These are phyloP conservation scores for Phoxinus dragarum DNA, from an alignment of 2,797 vertebrate genomes.

Conservation along the genomic window DNA sequence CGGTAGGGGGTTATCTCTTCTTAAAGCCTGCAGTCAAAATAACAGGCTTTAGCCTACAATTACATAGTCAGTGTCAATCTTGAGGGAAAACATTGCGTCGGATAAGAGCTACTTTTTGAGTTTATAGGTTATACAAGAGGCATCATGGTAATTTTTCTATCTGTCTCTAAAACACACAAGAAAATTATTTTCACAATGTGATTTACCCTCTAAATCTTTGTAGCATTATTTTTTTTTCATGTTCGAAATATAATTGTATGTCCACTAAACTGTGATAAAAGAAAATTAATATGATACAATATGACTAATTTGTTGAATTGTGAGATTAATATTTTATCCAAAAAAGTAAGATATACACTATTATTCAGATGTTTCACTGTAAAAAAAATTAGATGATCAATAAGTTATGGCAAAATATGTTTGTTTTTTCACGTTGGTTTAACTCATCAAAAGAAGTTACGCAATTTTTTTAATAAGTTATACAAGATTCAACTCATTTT, in stretches of 20 bases:
- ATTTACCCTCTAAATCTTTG: background rate
- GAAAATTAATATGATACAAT: background rate
- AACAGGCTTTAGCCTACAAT: conserved; percentile 12
- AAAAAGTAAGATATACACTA: background rate
- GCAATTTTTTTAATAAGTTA: no score
- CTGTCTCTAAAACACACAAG: background rate
- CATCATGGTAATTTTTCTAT: background rate
- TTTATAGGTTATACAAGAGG: background rate
- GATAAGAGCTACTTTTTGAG: conserved; percentile 4
- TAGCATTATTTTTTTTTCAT: background rate
- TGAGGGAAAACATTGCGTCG: conserved; percentile 8
- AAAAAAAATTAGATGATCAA: no score
- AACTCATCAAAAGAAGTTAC: no score
- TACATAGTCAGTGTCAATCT: conserved; percentile 33
- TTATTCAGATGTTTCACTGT: background rate
- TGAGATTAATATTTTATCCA: background rate
- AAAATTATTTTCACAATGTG: background rate
- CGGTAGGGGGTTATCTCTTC: background rate
- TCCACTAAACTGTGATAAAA: background rate
- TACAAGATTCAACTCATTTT: no score
- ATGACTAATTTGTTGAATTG: background rate
- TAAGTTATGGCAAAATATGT: no score
- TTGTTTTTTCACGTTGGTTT: no score
- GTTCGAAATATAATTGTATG: background rate
- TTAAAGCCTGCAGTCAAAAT: conserved; percentile 13